Evolutionary conservation across 1,140 invertebrate genomes (phyloP), one percentile per base, ranked within the genome.

Genomic region (Delia radicum): DNA sequence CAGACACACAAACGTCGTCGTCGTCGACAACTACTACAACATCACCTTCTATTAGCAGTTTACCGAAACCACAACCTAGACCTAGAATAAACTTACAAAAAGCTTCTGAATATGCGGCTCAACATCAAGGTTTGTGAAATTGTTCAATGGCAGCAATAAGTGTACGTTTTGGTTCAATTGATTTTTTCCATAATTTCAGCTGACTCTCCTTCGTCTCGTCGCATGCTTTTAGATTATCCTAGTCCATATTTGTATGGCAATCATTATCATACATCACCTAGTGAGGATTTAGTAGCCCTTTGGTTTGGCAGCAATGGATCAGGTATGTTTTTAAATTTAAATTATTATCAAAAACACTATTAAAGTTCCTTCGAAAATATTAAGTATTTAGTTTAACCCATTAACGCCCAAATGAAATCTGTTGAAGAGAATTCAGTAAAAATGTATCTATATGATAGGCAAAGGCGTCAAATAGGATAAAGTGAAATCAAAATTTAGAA

Each of bases 271-370:
- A 87, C 84, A 77, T 85, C 85, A 71, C 84, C 87, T 65, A 85
- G 81, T 76, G 88, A 89, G 79, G 88, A 89, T 79, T 81, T 89
- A 74, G 87, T 89, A 74, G 87, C 88, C 78, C 84, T 89, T 80
- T 89, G 88, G 88, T 88, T 89, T 81, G 85, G 88, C 77, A 87
- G 87, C 80, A 87, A 87, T 82, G 83, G 87, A 62, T 79, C 87
- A 87, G 88, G 88, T 87, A 77, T 82, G 84, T 82, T 13, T n/a
- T n/a, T n/a, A n/a, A n/a, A n/a, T n/a, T n/a, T n/a, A n/a, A n/a
- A n/a, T n/a, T n/a, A n/a, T n/a, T n/a, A n/a, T n/a, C n/a, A n/a
- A n/a, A n/a, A n/a, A n/a, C n/a, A n/a, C n/a, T n/a, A n/a, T n/a
- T n/a, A n/a, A n/a, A n/a, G n/a, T n/a, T n/a, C n/a, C n/a, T n/a